Evolutionary conservation across 2,888 invertebrate genomes (phyloP).

Genomic region (Tachina grossa): DNA sequence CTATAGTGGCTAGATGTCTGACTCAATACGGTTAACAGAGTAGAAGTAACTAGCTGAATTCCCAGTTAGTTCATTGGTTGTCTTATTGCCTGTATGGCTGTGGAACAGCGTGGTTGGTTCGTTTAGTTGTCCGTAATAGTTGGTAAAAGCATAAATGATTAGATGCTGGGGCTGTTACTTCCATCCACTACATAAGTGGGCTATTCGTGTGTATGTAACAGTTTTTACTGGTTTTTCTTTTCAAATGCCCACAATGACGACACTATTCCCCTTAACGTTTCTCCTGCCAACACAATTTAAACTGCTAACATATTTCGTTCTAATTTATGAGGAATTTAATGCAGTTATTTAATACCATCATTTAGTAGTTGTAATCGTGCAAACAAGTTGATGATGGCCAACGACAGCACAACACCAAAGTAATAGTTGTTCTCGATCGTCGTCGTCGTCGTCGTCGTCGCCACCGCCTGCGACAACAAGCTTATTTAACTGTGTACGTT

Average conservation of each 20-base stretch:
- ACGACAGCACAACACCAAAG: constrained; percentile 28
- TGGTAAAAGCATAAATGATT: constrained; percentile 49
- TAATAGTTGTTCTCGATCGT: constrained; percentile 1
- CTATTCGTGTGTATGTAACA: constrained; percentile 70
- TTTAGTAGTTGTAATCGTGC: constrained; percentile 52
- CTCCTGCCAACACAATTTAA: neutral
- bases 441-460: neutral
- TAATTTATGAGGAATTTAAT: constrained; percentile 71
- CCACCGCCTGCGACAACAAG: constrained; percentile 31
- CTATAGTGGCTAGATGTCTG: constrained; percentile 38
- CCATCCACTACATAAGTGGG: constrained; percentile 28
- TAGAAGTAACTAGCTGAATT: constrained; percentile 27
- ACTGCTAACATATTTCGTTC: constrained; percentile 54
- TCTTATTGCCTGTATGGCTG: constrained; percentile 34
- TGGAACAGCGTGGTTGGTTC: constrained; percentile 29
- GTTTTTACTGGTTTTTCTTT: constrained; percentile 69
- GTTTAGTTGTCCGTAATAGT: neutral
- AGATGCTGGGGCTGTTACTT: constrained; percentile 50
- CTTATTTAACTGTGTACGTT: constrained; percentile 58
- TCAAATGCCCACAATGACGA: constrained; percentile 24
- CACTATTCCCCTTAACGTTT: neutral
- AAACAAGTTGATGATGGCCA: constrained; percentile 62
- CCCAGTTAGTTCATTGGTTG: constrained; percentile 53
- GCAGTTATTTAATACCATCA: constrained; percentile 71
- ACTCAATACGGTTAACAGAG: constrained; percentile 30